phyloP scores from a whole-genome alignment of 2,888 invertebrate species.

The Onchidella celtica region DNA sequence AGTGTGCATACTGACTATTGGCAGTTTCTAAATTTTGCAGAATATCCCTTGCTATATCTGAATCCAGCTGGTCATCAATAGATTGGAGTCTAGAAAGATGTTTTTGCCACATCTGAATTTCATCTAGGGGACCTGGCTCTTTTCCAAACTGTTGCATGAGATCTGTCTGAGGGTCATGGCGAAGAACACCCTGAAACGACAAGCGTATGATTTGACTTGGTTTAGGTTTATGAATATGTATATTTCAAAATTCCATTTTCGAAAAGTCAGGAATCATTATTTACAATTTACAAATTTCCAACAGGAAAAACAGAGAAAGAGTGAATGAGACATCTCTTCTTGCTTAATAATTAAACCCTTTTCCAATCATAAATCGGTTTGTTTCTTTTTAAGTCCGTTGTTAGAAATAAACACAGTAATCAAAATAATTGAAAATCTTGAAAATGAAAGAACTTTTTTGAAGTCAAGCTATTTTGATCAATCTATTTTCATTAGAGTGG shows the following conservation, averaged over 20 bases:
- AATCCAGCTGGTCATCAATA: conserved; percentile 76
- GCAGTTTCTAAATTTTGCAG: conserved; percentile 78
- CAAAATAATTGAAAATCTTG: neutral
- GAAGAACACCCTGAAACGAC: conserved; percentile 74
- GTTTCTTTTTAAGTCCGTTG: too few relatives aligned
- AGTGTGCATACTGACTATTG: conserved; percentile 77
- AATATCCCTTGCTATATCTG: conserved; percentile 77
- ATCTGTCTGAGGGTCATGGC: conserved; percentile 76
- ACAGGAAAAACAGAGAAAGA: too few relatives aligned
- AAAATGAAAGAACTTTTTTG: neutral
- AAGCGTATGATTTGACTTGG: too few relatives aligned
- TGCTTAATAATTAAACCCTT: too few relatives aligned
- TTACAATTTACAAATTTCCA: too few relatives aligned
- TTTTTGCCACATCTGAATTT: conserved; percentile 77
- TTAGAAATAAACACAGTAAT: neutral
- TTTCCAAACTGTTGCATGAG: conserved; percentile 70
- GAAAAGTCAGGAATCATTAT: too few relatives aligned
- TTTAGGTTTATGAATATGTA: too few relatives aligned
- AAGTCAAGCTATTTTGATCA: neutral
- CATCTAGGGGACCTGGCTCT: conserved; percentile 78
- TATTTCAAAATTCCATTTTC: too few relatives aligned
- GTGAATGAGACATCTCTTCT: too few relatives aligned
- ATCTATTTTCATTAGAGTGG: too few relatives aligned
- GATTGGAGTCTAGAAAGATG: conserved; percentile 76
- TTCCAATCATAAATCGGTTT: too few relatives aligned